Evolutionary conservation across 2,113 vertebrate species (phyloP).

Genomic region (Percina caprodes): DNA sequence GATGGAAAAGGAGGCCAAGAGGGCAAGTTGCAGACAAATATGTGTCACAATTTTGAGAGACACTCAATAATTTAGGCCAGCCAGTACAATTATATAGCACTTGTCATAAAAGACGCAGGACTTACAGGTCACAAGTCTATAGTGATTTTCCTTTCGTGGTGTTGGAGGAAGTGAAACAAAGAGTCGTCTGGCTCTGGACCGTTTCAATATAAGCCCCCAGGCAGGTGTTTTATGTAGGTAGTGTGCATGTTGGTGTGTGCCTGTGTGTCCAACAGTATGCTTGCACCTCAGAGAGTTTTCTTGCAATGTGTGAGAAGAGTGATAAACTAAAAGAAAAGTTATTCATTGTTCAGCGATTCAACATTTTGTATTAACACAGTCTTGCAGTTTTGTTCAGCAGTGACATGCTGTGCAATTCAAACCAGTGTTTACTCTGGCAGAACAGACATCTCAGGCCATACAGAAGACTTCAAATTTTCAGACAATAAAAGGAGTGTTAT

Average conservation of each 20-base stretch:
- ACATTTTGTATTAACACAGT: slow-evolving; percentile 31
- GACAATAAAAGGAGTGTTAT: slow-evolving; percentile 39
- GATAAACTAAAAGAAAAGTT: slow-evolving; percentile 34
- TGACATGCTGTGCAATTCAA: slow-evolving; percentile 36
- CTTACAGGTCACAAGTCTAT: slow-evolving; percentile 50
- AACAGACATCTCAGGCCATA: slow-evolving; percentile 45
- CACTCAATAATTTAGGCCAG: slow-evolving; percentile 65
- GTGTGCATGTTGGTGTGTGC: slow-evolving; percentile 25
- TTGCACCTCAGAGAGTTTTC: slow-evolving; percentile 18
- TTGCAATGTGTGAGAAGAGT: background rate
- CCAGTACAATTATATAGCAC: slow-evolving; percentile 65
- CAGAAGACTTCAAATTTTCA: slow-evolving; percentile 30
- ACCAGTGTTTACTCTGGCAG: slow-evolving; percentile 50
- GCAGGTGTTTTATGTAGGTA: slow-evolving; percentile 62
- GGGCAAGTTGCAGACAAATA: slow-evolving; percentile 62
- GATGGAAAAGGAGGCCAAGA: slow-evolving; percentile 34
- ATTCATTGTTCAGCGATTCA: slow-evolving; percentile 37
- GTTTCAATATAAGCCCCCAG: slow-evolving; percentile 50
- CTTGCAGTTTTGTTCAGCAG: slow-evolving; percentile 21
- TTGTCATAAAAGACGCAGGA: slow-evolving; percentile 49
- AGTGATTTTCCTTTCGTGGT: slow-evolving; percentile 50
- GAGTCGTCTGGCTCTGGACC: slow-evolving; percentile 44
- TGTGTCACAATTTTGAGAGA: slow-evolving; percentile 53
- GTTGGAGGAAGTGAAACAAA: slow-evolving; percentile 55
- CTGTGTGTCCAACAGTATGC: slow-evolving; percentile 2